These are phyloP conservation scores for Galleria mellonella DNA, from an alignment of 1,140 invertebrate genomes.

Conservation along the genomic window DNA sequence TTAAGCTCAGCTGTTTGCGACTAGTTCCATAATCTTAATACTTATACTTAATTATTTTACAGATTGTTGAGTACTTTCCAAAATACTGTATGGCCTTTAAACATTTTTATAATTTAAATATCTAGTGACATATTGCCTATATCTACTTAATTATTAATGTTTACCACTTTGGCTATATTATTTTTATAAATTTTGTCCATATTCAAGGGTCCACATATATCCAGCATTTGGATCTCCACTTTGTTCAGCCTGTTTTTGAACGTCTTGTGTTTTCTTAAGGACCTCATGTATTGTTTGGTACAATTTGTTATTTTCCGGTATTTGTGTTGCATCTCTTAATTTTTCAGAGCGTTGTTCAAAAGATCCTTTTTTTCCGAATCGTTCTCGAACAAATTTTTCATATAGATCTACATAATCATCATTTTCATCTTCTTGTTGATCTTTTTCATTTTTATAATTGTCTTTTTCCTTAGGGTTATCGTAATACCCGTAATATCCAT, in stretches of 20 bases:
- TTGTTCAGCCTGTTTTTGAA: conserved; percentile 49
- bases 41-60: no score
- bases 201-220: conserved; percentile 74
- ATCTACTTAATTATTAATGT: conserved; percentile 6
- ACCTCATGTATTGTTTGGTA: conserved; percentile 48
- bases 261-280: conserved; percentile 52
- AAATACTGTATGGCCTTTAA: no score
- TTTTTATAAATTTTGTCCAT: conserved; percentile 42
- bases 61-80: no score
- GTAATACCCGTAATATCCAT: conserved; percentile 23
- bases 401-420: conserved; percentile 51
- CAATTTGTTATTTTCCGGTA: conserved; percentile 33
- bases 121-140: no score
- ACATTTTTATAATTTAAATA: no score
- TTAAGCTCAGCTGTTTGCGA: no score
- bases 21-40: no score
- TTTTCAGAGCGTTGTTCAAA: conserved; percentile 43
- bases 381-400: conserved; percentile 59
- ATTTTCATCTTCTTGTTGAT: conserved; percentile 25
- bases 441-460: conserved; percentile 18
- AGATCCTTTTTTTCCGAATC: conserved; percentile 51
- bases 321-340: conserved; percentile 21
- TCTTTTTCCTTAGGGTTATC: conserved; percentile 14
- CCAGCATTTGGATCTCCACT: conserved; percentile 58
- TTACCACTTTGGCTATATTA: conserved; percentile 12